Evolutionary conservation across 2,797 vertebrate species (phyloP).

Genomic region (Cryptoprocta ferox): DNA sequence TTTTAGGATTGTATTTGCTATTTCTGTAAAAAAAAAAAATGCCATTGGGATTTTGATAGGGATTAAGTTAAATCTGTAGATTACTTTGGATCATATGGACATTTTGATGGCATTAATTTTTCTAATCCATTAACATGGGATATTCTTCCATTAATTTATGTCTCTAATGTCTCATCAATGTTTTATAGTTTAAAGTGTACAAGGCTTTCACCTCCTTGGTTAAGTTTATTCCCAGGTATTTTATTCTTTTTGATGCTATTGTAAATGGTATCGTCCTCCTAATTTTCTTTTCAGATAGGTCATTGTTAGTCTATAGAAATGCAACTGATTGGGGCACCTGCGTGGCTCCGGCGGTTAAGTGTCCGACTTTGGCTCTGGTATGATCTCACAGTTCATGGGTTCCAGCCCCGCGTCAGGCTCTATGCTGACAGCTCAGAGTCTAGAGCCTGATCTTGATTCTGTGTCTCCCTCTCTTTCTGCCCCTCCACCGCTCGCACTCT

Average conservation of each 20-base stretch:
- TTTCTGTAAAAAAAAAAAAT: neutral
- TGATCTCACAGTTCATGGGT: no score
- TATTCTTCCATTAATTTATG: neutral
- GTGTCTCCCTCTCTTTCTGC: no score
- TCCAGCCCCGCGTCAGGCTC: no score
- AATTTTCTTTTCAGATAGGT: neutral
- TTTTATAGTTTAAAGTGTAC: neutral
- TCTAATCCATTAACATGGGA: neutral
- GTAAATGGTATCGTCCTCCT: neutral
- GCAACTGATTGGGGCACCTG: neutral
- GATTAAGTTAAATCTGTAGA: neutral
- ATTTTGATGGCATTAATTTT: neutral
- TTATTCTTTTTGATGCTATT: neutral
- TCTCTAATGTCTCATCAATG: neutral
- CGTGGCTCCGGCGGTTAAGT: no score
- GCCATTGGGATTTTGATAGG: neutral
- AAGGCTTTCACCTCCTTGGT: neutral
- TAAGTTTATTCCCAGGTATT: neutral
- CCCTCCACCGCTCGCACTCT: no score
- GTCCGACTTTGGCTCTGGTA: no score
- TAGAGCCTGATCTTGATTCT: no score
- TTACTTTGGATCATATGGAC: neutral
- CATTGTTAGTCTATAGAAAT: neutral
- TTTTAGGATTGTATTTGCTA: neutral
- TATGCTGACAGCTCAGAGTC: no score